phyloP scores from a whole-genome alignment of 2,113 vertebrate species.

The Lutjanus erythropterus region DNA sequence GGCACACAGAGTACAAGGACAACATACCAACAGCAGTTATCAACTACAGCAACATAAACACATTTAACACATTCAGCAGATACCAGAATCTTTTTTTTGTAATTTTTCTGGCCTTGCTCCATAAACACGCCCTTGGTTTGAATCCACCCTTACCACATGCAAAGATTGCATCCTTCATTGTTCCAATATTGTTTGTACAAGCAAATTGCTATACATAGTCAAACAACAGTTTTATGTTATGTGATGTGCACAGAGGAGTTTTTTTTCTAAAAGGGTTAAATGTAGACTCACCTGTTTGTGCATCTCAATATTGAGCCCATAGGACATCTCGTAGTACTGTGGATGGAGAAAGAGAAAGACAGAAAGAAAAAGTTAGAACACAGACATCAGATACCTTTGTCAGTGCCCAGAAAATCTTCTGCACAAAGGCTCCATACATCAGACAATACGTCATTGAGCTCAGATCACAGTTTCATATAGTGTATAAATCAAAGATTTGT shows the following conservation, averaged over 20 bases:
- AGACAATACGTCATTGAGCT: too few relatives aligned
- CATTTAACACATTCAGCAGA: not conserved
- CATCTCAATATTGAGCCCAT: slow-evolving; percentile 97
- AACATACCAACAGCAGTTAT: not conserved
- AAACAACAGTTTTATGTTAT: slow-evolving; percentile 8
- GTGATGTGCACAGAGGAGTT: not conserved
- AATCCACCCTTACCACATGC: slow-evolving; percentile 9
- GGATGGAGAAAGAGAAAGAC: slow-evolving; percentile 7
- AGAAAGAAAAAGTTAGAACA: slow-evolving; percentile 1
- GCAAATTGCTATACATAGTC: not conserved
- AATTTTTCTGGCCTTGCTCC: not conserved
- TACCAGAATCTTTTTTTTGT: not conserved
- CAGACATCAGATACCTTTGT: not conserved
- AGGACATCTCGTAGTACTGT: slow-evolving; percentile 90
- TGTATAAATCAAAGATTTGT: too few relatives aligned
- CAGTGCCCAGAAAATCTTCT: not conserved
- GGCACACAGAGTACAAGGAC: not conserved
- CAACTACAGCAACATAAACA: not conserved
- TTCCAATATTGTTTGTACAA: not conserved
- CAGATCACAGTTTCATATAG: too few relatives aligned
- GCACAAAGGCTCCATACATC: not conserved
- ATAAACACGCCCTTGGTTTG: slow-evolving; percentile 24
- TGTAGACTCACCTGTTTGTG: slow-evolving; percentile 89
- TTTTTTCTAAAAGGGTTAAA: not conserved
- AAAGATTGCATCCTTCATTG: slow-evolving; percentile 9